These are phyloP conservation scores for Bimastos eiseni DNA, from an alignment of 2,888 invertebrate genomes.

Conservation along the genomic window DNA sequence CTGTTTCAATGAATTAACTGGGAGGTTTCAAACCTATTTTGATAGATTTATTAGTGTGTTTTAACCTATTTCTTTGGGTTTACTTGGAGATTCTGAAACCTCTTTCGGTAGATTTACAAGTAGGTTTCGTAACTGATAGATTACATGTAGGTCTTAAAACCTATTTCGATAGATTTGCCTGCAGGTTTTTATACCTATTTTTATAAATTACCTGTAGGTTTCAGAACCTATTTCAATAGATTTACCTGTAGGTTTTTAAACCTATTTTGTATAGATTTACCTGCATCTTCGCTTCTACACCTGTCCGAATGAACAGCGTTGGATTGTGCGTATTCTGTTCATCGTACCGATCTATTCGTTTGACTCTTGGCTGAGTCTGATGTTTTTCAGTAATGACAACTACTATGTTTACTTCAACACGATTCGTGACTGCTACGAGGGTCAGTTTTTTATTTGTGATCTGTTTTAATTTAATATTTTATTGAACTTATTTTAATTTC, in stretches of 20 bases:
- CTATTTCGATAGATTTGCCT: constrained; percentile 72
- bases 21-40: too few species aligned
- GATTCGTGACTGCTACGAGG: constrained; percentile 98
- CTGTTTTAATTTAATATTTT: neutral
- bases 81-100: too few species aligned
- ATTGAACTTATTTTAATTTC: neutral
- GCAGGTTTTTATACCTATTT: constrained; percentile 69
- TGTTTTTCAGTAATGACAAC: constrained; percentile 96
- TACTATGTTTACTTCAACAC: constrained; percentile 99
- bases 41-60: too few species aligned
- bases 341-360: constrained; percentile 98
- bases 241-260: constrained; percentile 60
- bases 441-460: constrained; percentile 76
- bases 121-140: too few species aligned
- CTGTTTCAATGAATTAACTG: too few species aligned
- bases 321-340: constrained; percentile 97
- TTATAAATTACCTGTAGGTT: too few species aligned
- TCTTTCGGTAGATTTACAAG: too few species aligned
- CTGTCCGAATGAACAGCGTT: constrained; percentile 96
- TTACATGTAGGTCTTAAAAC: too few species aligned
- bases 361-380: constrained; percentile 95
- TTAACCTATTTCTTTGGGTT: too few species aligned
- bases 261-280: constrained; percentile 76
- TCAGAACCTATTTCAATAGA: too few species aligned
- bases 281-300: constrained; percentile 98